phyloP scores from a whole-genome alignment of 2,888 invertebrate genomes.

The Stomorhina lunata region DNA sequence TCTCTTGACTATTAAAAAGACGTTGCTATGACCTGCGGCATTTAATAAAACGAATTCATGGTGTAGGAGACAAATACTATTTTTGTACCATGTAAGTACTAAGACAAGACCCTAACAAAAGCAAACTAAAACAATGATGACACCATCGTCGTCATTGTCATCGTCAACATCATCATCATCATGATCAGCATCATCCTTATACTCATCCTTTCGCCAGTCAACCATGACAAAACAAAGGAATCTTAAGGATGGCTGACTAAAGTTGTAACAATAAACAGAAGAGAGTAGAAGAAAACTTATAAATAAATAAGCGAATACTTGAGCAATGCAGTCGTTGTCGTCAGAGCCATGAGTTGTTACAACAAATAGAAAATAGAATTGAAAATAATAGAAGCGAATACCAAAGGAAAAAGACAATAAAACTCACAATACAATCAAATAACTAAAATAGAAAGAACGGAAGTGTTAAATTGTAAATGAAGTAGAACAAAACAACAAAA shows the following conservation, averaged over 20 bases:
- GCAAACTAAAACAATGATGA: background rate
- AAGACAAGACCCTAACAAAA: conserved; percentile 17
- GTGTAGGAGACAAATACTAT: too few relatives aligned
- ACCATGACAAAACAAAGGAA: background rate
- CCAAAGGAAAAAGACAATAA: conserved; percentile 11
- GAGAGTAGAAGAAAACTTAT: conserved; percentile 39
- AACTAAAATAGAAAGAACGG: conserved; percentile 47
- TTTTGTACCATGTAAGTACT: background rate
- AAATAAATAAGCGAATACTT: conserved; percentile 63
- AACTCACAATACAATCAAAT: conserved; percentile 14
- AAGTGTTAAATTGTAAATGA: conserved; percentile 59
- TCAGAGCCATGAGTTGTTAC: conserved; percentile 17
- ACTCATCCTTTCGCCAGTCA: too few relatives aligned
- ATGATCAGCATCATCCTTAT: too few relatives aligned
- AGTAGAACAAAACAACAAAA: conserved; percentile 10
- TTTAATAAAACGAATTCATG: too few relatives aligned
- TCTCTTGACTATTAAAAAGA: too few relatives aligned
- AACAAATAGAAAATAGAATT: background rate
- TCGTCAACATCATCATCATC: background rate
- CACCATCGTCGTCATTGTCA: background rate
- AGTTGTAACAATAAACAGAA: conserved; percentile 22
- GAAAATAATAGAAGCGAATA: background rate
- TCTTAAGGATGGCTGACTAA: conserved; percentile 46
- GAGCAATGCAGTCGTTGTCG: conserved; percentile 54
- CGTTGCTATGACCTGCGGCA: too few relatives aligned